Evolutionary conservation across 2,797 vertebrate species (phyloP).

Genomic region (Neosilurus hyrtlii): DNA sequence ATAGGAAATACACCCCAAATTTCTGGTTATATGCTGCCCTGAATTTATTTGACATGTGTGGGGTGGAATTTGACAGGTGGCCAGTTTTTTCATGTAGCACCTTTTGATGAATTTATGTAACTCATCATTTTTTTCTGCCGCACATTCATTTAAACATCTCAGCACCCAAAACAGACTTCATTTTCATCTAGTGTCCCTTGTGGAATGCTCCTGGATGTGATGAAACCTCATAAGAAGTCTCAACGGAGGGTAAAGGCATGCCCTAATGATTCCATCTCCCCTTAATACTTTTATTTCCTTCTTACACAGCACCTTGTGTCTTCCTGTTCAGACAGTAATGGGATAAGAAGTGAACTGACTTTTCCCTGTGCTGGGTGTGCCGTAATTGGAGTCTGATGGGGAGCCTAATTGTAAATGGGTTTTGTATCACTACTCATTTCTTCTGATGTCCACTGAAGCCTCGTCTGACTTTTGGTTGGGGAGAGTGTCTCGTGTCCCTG

Average conservation of each 20-base stretch:
- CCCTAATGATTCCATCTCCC: slow-evolving; percentile 39
- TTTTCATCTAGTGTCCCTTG: background rate
- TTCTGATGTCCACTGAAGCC: slow-evolving; percentile 40
- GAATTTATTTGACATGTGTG: too few relatives aligned
- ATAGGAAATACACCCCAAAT: too few relatives aligned
- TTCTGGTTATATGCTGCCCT: too few relatives aligned
- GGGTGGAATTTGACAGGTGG: too few relatives aligned
- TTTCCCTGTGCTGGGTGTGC: background rate
- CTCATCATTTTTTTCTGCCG: background rate
- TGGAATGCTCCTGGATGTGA: background rate
- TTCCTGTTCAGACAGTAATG: slow-evolving; percentile 36
- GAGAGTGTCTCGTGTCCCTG: background rate
- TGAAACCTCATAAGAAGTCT: slow-evolving; percentile 19
- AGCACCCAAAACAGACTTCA: background rate
- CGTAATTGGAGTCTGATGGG: slow-evolving; percentile 43
- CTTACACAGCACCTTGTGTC: slow-evolving; percentile 17
- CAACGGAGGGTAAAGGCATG: slow-evolving; percentile 11
- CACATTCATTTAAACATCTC: background rate
- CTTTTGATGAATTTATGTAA: background rate
- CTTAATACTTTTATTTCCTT: slow-evolving; percentile 40
- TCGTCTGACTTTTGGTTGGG: background rate
- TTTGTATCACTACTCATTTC: slow-evolving; percentile 49
- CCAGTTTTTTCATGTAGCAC: too few relatives aligned
- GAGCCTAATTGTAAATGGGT: slow-evolving; percentile 51
- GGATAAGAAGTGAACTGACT: slow-evolving; percentile 33